These are phyloP conservation scores for Aelia acuminata DNA, from an alignment of 2,888 invertebrate species.

Conservation along the genomic window DNA sequence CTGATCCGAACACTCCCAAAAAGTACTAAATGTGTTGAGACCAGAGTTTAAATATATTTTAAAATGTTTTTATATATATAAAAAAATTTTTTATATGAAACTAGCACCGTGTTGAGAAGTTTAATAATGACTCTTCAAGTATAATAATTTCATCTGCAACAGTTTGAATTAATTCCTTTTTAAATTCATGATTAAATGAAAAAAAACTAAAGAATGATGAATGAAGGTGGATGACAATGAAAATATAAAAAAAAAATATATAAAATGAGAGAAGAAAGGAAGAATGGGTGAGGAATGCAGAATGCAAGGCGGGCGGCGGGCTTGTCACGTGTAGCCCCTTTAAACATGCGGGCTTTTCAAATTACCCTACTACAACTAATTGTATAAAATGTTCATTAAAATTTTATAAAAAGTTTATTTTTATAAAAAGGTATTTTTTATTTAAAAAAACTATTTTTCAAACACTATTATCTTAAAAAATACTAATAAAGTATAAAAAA, in stretches of 20 bases:
- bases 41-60: conserved; percentile 30
- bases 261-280: not conserved
- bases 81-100: not conserved
- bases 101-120: not conserved
- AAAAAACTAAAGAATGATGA: not conserved
- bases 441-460: not conserved
- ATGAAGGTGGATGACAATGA: not conserved
- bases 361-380: conserved; percentile 32
- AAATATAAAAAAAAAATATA: not conserved
- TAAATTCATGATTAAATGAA: not conserved
- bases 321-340: conserved; percentile 46
- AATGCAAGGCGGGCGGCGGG: conserved; percentile 39
- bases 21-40: conserved; percentile 52
- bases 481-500: not conserved
- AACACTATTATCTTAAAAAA: not conserved
- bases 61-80: not conserved
- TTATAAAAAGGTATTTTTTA: not conserved
- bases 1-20: conserved; percentile 40
- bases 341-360: conserved; percentile 47
- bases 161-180: not conserved
- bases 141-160: conserved; percentile 29
- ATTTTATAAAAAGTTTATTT: conserved; percentile 7
- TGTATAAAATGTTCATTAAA: conserved; percentile 20
- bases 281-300: conserved; percentile 24
- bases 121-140: not conserved